A percentile compares a stretch with the other conserved stretches of the same genome.
phyloP scores from a whole-genome alignment of 2,113 vertebrate species.

The Ascaphus truei region DNA sequence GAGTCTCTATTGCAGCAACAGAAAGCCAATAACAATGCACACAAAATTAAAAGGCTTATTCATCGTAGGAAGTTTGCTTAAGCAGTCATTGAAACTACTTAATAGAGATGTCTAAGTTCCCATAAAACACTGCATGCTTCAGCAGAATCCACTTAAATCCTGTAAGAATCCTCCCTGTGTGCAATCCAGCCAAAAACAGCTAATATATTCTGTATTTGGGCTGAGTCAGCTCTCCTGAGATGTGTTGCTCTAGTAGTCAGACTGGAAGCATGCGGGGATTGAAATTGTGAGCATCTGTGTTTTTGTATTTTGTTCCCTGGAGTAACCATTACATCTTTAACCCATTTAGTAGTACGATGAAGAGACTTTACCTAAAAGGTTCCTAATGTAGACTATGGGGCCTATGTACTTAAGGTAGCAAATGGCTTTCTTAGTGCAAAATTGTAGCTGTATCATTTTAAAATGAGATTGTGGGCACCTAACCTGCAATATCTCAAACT shows the following conservation, averaged over 20 bases:
- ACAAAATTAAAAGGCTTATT: neutral
- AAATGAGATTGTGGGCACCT: too few relatives aligned
- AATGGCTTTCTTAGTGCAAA: too few relatives aligned
- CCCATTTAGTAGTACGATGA: too few relatives aligned
- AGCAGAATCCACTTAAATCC: slow-evolving; percentile 29
- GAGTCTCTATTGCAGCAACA: neutral
- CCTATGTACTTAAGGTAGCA: too few relatives aligned
- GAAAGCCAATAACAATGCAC: neutral
- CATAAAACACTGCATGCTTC: slow-evolving; percentile 17
- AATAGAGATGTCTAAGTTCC: slow-evolving; percentile 14
- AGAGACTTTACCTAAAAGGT: too few relatives aligned
- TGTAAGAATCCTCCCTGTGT: slow-evolving; percentile 21
- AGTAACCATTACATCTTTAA: neutral
- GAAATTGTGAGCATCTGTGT: slow-evolving; percentile 30
- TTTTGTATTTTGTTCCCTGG: neutral
- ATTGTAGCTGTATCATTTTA: too few relatives aligned
- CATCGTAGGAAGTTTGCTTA: slow-evolving; percentile 10
- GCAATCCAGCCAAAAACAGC: neutral
- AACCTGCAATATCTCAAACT: too few relatives aligned
- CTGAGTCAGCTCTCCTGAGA: slow-evolving; percentile 31
- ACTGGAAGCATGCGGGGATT: neutral
- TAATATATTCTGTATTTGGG: slow-evolving; percentile 2
- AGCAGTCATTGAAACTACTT: slow-evolving; percentile 11
- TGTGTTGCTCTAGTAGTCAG: slow-evolving; percentile 21
- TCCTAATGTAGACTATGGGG: too few relatives aligned